A percentile compares a stretch with the other conserved stretches of the same genome.
phyloP scores from a whole-genome alignment of 2,113 vertebrate species.

The Myotis yumanensis region DNA sequence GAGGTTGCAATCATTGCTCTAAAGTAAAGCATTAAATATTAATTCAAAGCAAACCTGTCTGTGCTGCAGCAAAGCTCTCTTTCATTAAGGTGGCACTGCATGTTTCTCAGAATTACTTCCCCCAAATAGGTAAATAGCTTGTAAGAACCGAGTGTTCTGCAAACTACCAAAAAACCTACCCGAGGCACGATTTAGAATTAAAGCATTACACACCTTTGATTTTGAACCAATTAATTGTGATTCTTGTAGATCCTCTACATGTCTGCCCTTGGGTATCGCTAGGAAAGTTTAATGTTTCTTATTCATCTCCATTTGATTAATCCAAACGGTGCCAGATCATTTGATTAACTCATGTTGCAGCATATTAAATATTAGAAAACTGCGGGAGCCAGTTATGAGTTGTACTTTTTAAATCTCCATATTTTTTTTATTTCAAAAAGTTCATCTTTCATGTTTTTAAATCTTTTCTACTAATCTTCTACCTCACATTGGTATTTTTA shows the following conservation, averaged over 20 bases:
- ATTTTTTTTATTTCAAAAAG: conserved; percentile 3
- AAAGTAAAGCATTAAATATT: conserved; percentile 80
- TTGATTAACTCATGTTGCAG: conserved; percentile 58
- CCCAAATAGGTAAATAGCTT: conserved; percentile 69
- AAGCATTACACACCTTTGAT: conserved; percentile 41
- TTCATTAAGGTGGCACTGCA: conserved; percentile 66
- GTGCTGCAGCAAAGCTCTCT: conserved; percentile 56
- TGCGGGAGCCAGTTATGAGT: not conserved
- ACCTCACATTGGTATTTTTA: not conserved
- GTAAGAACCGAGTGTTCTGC: not conserved
- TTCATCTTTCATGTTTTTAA: not conserved
- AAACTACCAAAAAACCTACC: conserved; percentile 9
- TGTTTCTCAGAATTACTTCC: conserved; percentile 66
- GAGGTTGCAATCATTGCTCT: conserved; percentile 70
- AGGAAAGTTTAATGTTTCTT: conserved; percentile 52
- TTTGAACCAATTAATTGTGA: conserved; percentile 64
- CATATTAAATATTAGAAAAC: conserved; percentile 53
- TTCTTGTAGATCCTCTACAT: conserved; percentile 19
- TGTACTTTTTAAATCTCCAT: not conserved
- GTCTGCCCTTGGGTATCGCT: conserved; percentile 41
- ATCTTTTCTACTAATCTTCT: not conserved
- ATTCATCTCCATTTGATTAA: conserved; percentile 54
- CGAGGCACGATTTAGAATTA: not conserved
- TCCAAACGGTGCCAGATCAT: conserved; percentile 29
- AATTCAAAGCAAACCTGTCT: conserved; percentile 70